Evolutionary conservation across 2,113 vertebrate species (phyloP), one percentile per base, ranked within the genome.

Genomic region (Albula glossodonta): DNA sequence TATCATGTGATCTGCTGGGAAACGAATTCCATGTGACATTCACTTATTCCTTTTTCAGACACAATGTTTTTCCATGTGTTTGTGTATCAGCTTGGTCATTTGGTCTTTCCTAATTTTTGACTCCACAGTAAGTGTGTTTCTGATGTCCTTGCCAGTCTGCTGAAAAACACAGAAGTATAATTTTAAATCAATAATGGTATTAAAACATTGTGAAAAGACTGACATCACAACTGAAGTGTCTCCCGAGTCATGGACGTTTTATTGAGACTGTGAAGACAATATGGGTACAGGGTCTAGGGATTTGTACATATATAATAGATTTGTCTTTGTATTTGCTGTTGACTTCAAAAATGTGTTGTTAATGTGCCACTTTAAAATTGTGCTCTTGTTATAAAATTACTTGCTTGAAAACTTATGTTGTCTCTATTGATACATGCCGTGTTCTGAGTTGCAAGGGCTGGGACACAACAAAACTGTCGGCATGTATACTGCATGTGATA

Each of bases 341-440:
- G 12, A 51, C 60, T 84, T 50, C 83, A 77, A 13, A 25, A 82
- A 15, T 86, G 70, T 83, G 78, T 78, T 56, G 11, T 41, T 41
- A 41, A 41, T 52, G 6, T 53, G 70, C 51, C 52, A 56, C 82
- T 86, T 22, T 78, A 74, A 11, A 83, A 53, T 77, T 66, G 7
- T 83, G 66, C 51, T 53, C 81, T 82, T 56, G 51, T 82, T 41
- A 83, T 60, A 78, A 86, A 79, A 83, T 70, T 8, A 57, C 31
- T 49, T 80, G 53, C 56, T 66, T 9, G 48, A n/a, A n/a, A n/a
- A 53, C 52, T 12, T 12, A 70, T 56, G 15, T 63, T 53, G 13
- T 31, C 31, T 51, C 49, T 6, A 2, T 52, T 78, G 2, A 25
- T 52, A 25, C 52, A 13, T 49, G n/a, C 1, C 25, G 17, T 6